Evolutionary conservation across 2,888 invertebrate genomes (phyloP).

Genomic region (Zygogramma bicolorata): DNA sequence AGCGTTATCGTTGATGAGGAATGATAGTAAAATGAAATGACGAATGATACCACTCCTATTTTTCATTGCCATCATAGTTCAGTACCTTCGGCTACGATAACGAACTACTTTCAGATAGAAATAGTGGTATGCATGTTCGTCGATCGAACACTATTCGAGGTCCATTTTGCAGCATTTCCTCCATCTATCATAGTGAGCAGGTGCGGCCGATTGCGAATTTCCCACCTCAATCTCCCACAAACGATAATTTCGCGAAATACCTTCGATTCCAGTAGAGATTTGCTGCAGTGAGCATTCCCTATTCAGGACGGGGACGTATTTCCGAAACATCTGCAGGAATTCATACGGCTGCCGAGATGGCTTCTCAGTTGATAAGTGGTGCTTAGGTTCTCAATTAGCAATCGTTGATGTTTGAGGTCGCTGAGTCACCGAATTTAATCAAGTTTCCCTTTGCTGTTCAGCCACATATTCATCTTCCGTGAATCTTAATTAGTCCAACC

Average conservation of each 20-base stretch:
- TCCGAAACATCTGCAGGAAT: no score
- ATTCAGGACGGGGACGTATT: no score
- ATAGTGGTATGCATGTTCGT: no score
- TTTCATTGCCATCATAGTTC: no score
- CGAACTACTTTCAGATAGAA: no score
- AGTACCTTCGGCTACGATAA: no score
- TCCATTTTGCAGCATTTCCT: not conserved
- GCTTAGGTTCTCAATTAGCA: not conserved
- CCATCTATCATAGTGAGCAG: not conserved
- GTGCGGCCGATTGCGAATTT: not conserved
- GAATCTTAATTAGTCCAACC: not conserved
- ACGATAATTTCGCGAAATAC: not conserved
- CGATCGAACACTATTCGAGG: not conserved
- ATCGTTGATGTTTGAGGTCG: slow-evolving; percentile 3
- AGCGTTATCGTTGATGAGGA: no score
- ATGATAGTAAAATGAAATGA: no score
- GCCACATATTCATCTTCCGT: slow-evolving; percentile 2
- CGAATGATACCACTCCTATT: no score
- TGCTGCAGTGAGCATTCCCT: no score
- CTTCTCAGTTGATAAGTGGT: not conserved
- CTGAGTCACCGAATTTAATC: not conserved
- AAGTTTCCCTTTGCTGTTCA: not conserved
- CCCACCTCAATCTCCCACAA: not conserved
- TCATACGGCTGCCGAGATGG: no score
- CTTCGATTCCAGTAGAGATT: not conserved